Conservation (phyloP, 2,797 vertebrate genomes). For the Odontamblyopus lacepedii region DNA sequence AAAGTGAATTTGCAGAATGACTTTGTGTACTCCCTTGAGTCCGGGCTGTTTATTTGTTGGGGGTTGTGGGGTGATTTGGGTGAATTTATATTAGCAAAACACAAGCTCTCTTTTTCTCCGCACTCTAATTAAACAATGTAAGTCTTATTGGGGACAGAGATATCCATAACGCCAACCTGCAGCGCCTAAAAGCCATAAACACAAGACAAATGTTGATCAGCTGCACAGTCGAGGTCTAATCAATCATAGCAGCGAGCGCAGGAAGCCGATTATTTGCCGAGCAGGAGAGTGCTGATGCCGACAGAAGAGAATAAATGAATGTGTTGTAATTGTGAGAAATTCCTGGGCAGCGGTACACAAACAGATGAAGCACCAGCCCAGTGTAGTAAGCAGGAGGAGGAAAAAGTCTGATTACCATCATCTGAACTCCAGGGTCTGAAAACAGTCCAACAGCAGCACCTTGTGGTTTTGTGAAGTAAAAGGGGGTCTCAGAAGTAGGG, state of each 20-base stretch:
- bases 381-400: constrained; percentile 52
- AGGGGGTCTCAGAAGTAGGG: too few relatives aligned
- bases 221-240: constrained; percentile 66
- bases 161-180: constrained; percentile 70
- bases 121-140: constrained; percentile 73
- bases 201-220: constrained; percentile 81
- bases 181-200: constrained; percentile 72
- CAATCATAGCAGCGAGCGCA: constrained; percentile 68
- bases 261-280: constrained; percentile 71
- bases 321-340: constrained; percentile 74
- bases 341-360: constrained; percentile 46
- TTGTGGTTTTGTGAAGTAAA: constrained; percentile 35
- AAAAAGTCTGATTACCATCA: constrained; percentile 32
- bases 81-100: constrained; percentile 60
- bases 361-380: constrained; percentile 48
- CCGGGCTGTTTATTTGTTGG: constrained; percentile 57
- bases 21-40: constrained; percentile 61
- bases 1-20: constrained; percentile 71
- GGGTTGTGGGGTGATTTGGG: constrained; percentile 42
- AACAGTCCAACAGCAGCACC: constrained; percentile 73
- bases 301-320: constrained; percentile 77
- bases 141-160: constrained; percentile 66
- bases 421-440: constrained; percentile 14
- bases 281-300: constrained; percentile 73
- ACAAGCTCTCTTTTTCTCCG: constrained; percentile 38